Evolutionary conservation across 2,797 vertebrate species (phyloP).

Genomic region (Enteromius viviparus): DNA sequence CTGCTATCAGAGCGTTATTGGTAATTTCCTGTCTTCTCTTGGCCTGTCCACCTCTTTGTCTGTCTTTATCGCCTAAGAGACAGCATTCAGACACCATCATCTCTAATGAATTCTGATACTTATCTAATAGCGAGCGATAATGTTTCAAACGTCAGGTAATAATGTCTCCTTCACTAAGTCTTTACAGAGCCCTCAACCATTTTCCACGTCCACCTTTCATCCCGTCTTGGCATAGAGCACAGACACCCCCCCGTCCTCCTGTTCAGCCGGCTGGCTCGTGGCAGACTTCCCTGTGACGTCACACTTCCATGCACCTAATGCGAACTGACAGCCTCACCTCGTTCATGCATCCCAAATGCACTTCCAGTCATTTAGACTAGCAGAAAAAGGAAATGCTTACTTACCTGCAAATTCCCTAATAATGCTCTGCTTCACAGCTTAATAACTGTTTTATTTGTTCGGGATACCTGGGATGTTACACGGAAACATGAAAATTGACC

Average conservation of each 20-base stretch:
- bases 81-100: conserved; percentile 60
- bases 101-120: conserved; percentile 75
- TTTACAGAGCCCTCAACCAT: conserved; percentile 63
- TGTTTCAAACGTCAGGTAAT: conserved; percentile 73
- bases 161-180: conserved; percentile 69
- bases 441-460: conserved; percentile 20
- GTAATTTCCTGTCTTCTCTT: conserved; percentile 49
- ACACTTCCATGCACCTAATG: conserved; percentile 61
- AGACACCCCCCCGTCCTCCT: conserved; percentile 59
- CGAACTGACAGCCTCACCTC: conserved; percentile 61
- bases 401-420: conserved; percentile 8
- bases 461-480: background rate
- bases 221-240: conserved; percentile 63
- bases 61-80: conserved; percentile 31
- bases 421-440: conserved; percentile 7
- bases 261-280: conserved; percentile 53
- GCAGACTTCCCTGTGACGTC: conserved; percentile 48
- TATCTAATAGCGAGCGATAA: conserved; percentile 76
- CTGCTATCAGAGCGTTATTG: conserved; percentile 19
- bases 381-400: conserved; percentile 28
- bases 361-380: conserved; percentile 28
- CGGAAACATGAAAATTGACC: background rate
- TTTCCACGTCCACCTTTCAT: conserved; percentile 20
- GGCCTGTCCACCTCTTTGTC: conserved; percentile 30
- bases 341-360: conserved; percentile 44